phyloP scores from a whole-genome alignment of 1,140 invertebrate genomes.

The Spodoptera litura region DNA sequence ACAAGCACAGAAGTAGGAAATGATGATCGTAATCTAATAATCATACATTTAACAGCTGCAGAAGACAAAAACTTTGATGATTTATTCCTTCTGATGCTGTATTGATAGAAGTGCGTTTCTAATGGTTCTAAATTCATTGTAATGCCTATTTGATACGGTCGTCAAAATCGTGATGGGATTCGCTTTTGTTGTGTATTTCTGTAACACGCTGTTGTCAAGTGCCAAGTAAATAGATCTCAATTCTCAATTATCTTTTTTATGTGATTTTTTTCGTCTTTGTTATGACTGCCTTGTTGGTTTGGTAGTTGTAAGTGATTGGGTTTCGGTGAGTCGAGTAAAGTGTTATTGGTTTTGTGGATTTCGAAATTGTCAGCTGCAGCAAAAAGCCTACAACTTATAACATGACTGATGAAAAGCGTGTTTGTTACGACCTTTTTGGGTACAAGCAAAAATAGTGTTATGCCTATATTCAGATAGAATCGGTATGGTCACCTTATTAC shows the following conservation, averaged over 20 bases:
- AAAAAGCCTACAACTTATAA: too few species aligned
- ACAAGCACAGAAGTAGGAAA: slow-evolving; percentile 10
- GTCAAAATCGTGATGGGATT: background rate
- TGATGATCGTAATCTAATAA: slow-evolving; percentile 12
- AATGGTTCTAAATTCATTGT: background rate
- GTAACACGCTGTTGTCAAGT: background rate
- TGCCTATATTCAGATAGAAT: too few species aligned
- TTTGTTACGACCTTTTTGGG: too few species aligned
- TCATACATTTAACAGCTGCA: background rate
- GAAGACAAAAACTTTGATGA: slow-evolving; percentile 11
- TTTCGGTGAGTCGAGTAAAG: too few species aligned
- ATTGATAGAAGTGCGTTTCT: background rate
- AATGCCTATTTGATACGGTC: background rate
- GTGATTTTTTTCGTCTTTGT: background rate
- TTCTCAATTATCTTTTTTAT: background rate
- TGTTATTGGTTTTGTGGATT: too few species aligned
- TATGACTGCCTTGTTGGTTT: too few species aligned
- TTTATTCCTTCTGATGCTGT: slow-evolving; percentile 1
- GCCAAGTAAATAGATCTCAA: background rate
- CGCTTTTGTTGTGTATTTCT: background rate
- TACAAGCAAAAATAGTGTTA: too few species aligned
- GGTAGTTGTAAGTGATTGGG: too few species aligned
- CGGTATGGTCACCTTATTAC: too few species aligned
- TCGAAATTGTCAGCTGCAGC: too few species aligned
- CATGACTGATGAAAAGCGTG: too few species aligned